Percentiles rank a stretch among this genome's conserved stretches.
phyloP scores from a whole-genome alignment of 2,113 vertebrate species.

The Toxotes jaculatrix region DNA sequence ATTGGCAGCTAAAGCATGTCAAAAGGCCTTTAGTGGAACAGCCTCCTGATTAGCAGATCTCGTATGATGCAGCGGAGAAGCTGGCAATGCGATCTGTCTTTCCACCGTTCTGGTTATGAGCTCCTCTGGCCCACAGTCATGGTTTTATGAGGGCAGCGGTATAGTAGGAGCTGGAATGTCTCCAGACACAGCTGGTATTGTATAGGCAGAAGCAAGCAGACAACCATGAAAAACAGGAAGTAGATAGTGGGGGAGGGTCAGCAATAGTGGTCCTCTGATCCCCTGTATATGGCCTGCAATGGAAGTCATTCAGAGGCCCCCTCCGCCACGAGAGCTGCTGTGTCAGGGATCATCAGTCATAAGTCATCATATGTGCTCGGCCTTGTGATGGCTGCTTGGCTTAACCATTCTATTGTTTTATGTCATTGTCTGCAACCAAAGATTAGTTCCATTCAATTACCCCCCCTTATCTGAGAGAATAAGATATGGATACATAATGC shows the following conservation, averaged over 20 bases:
- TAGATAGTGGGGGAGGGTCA: conserved; percentile 73
- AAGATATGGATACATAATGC: neutral
- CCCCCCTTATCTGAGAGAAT: conserved; percentile 15
- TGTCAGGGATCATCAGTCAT: conserved; percentile 68
- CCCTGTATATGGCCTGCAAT: conserved; percentile 40
- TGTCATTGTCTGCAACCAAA: conserved; percentile 30
- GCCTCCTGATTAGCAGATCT: conserved; percentile 32
- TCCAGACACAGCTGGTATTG: conserved; percentile 79
- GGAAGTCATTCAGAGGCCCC: conserved; percentile 42
- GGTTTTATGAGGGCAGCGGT: conserved; percentile 46
- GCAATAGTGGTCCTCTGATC: conserved; percentile 29
- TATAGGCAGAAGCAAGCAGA: conserved; percentile 72
- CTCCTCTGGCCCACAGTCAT: conserved; percentile 19
- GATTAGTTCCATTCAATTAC: conserved; percentile 45
- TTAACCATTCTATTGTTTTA: conserved; percentile 43
- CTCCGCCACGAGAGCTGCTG: conserved; percentile 34
- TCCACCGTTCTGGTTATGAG: neutral
- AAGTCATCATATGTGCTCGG: conserved; percentile 26
- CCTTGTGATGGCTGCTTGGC: conserved; percentile 24
- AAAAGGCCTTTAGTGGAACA: conserved; percentile 7
- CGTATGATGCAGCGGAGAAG: conserved; percentile 7
- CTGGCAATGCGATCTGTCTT: neutral
- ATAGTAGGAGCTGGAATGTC: conserved; percentile 67
- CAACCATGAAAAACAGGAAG: conserved; percentile 79
- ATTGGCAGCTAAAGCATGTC: neutral